Evolutionary conservation across 2,888 invertebrate species (phyloP), one percentile per base, ranked within the genome.

Genomic region (Tenthredo scrophulariae): DNA sequence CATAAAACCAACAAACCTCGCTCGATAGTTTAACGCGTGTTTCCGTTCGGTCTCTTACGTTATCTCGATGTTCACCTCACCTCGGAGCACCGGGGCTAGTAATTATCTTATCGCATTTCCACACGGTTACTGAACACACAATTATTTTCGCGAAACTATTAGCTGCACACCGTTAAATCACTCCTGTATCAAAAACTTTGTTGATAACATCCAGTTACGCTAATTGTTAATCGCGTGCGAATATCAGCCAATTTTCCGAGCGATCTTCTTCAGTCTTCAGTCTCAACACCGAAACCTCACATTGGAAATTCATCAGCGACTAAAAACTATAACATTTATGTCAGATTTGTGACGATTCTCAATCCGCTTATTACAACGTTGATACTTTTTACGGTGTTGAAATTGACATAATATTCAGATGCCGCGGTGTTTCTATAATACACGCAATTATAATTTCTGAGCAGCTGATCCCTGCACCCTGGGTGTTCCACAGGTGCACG

Each of bases 81-180:
- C 67, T 33, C 33, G 33, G 67, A 3, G 33, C 67, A 13, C 29
- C 33, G 67, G 5, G 67, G 29, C 6, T 18, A 33, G 18, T 67
- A 67, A 67, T 33, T 67, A 67, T 67, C 67, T 67, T 67, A 67
- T 67, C 67, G 67, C 18, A 33, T 67, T 33, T 67, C 33, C 33
- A 33, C 67, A 67, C 67, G 67, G 67, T 67, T 67, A 18, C 33
- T 33, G 33, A 67, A 18, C 67, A 33, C 33, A 67, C 33, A 33
- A 74, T 29, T 74, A 26, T 74, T 29, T 43, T 22, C 43, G 22
- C 40, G 2, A 40, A 22, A 29, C 3, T 37, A 9, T 26, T 62
- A 62, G 62, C 13, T 46, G 46, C 62, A 22, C 62, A 13, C 26
- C 26, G 62, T 4, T 26, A 3, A 26, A 62, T 26, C 62, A 22